These are phyloP conservation scores for Erebia ligea DNA, from an alignment of 2,888 invertebrate genomes.

Conservation along the genomic window DNA sequence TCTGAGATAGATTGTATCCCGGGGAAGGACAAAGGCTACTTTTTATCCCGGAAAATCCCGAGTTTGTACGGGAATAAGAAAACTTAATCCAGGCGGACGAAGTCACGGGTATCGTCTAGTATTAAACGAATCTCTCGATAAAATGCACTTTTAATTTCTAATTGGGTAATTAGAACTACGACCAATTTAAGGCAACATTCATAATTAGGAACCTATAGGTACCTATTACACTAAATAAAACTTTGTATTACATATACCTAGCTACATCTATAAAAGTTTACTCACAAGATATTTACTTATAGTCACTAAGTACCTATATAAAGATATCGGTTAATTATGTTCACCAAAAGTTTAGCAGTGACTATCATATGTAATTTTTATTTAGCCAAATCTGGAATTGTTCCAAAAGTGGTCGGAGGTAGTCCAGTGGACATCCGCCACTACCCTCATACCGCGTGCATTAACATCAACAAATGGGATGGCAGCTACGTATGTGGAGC, in stretches of 20 bases:
- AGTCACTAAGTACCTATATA: neutral
- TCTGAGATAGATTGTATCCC: too few relatives aligned
- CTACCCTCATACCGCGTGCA: slow-evolving; percentile 48
- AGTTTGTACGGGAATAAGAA: too few relatives aligned
- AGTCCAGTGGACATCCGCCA: slow-evolving; percentile 38
- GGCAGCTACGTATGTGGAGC: slow-evolving; percentile 46
- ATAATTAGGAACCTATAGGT: neutral
- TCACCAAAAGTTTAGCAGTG: slow-evolving; percentile 14
- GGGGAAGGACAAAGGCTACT: too few relatives aligned
- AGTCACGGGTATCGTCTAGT: too few relatives aligned
- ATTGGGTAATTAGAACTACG: neutral
- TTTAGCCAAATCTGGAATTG: slow-evolving; percentile 26
- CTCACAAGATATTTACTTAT: too few relatives aligned
- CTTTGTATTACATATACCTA: too few relatives aligned
- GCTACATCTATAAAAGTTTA: too few relatives aligned
- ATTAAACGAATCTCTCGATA: neutral
- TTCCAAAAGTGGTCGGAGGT: slow-evolving; percentile 43
- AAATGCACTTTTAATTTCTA: neutral
- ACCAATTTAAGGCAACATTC: neutral
- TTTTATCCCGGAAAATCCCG: too few relatives aligned
- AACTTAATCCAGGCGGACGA: too few relatives aligned
- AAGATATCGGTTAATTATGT: slow-evolving; percentile 15
- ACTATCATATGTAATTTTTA: neutral
- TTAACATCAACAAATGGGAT: slow-evolving; percentile 29
- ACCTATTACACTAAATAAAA: too few relatives aligned